A percentile compares a stretch with the other conserved stretches of the same genome.
These are phyloP conservation scores for Porites cylindrica DNA, from an alignment of 92 coral and sea anemone species.

Conservation along the genomic window DNA sequence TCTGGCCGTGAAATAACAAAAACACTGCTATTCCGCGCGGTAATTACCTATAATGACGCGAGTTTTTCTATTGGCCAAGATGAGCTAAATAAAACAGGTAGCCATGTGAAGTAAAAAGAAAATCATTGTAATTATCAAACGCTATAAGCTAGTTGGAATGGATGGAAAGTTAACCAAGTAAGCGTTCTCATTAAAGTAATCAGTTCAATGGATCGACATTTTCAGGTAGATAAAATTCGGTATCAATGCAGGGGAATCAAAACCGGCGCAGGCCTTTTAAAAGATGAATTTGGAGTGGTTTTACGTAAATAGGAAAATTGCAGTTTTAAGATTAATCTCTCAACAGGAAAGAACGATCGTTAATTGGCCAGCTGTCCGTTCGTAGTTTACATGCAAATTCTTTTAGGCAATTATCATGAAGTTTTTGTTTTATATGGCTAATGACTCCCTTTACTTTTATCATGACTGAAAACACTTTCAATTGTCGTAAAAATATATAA, in stretches of 20 bases:
- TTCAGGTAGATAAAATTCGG: not conserved
- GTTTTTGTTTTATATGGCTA: constrained; percentile 39
- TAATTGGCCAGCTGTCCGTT: constrained; percentile 58
- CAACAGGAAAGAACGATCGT: constrained; percentile 21
- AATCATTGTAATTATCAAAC: constrained; percentile 39
- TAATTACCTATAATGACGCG: constrained; percentile 48
- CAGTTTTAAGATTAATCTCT: constrained; percentile 11
- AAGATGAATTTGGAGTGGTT: constrained; percentile 18
- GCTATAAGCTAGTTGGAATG: constrained; percentile 32
- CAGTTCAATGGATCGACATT: constrained; percentile 2
- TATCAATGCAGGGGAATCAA: not conserved
- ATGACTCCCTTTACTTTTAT: constrained; percentile 30
- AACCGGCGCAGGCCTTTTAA: constrained; percentile 5
- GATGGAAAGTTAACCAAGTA: constrained; percentile 31
- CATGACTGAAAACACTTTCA: constrained; percentile 16
- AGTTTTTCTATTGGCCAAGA: constrained; percentile 37
- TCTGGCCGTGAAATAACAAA: constrained; percentile 50
- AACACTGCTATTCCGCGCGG: constrained; percentile 31
- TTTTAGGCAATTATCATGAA: constrained; percentile 32
- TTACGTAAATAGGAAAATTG: constrained; percentile 17
- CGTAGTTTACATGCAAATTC: constrained; percentile 56
- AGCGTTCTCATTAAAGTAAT: constrained; percentile 13
- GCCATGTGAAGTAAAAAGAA: constrained; percentile 32
- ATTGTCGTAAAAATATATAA: constrained; percentile 7
- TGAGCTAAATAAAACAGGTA: constrained; percentile 51